Base-by-base conservation (phyloP, 2,888 invertebrate species). In the Ephialtes manifestator region DNA sequence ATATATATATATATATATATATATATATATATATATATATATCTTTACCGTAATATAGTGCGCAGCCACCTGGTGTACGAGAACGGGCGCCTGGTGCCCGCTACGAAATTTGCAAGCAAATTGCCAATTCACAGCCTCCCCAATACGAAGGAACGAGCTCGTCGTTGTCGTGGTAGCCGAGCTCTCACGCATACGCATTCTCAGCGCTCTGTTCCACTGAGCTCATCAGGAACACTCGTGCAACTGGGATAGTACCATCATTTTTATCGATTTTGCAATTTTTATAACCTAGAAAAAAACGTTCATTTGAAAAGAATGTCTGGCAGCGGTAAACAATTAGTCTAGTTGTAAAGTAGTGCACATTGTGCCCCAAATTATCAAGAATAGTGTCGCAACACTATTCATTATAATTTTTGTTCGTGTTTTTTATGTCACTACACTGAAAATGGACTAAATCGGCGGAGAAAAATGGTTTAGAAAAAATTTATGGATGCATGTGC, bases 71-170 rank as follows among this genome's bases (percentile, higher is more conserved):
- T 80, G 84, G 71, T 84, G 76, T 84, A 58, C 58, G 46, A 46
- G 80, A 72, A 78, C 60, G 71, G 58, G 46, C 24, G 20, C 70
- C 51, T n/a, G 70, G 51, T 70, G 39, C 43, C 35, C 67, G 70
- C 55, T 78, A 68, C 89, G 88, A 93, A 93, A 93, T 93, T 93
- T 93, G 92, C 93, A 93, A 93, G 92, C 92, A 93, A 93, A 93
- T 93, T 93, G 93, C 89, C 92, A 93, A 93, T 93, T 92, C 92
- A 91, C 90, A 90, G 88, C 88, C 89, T 89, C 88, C 89, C 88
- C 88, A 65, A 65, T 84, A 71, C 76, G 31, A 87, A 88, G 89
- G 89, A 87, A 90, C 89, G 88, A 84, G 88, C 86, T 48, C 43
- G 43, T 51, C 67, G 79, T 15, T 11, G 87, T 39, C 43, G 43